A percentile compares a stretch with the other conserved stretches of the same genome.
Evolutionary conservation across 2,113 vertebrate species (phyloP).

Genomic region (Gnathonemus echidnorhynchus): DNA sequence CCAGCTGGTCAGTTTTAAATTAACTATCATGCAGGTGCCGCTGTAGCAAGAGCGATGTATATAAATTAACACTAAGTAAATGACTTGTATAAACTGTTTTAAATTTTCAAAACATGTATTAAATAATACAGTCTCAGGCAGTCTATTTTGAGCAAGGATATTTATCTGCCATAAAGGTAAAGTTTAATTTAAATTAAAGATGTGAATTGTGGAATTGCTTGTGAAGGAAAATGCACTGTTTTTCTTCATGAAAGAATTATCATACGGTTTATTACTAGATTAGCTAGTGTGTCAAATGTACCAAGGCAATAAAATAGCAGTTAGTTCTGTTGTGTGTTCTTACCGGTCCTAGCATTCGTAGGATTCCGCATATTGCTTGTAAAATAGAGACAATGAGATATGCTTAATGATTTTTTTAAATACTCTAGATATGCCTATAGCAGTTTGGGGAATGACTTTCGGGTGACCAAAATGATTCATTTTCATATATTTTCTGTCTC

Average conservation of each 20-base stretch:
- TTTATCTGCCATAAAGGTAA: not conserved
- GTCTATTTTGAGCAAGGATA: not conserved
- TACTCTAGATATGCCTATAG: not conserved
- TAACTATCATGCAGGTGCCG: not conserved
- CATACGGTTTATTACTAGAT: not conserved
- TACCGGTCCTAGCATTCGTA: not conserved
- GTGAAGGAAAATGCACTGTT: not conserved
- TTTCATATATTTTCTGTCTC: not conserved
- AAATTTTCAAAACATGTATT: not conserved
- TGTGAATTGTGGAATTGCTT: not conserved
- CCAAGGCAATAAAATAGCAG: not conserved
- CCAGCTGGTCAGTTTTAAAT: not conserved
- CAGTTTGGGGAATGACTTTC: not conserved
- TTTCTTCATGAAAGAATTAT: not conserved
- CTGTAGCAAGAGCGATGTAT: not conserved
- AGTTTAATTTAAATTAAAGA: not conserved
- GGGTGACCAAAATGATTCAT: not conserved
- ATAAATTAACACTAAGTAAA: not conserved
- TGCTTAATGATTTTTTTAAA: not conserved
- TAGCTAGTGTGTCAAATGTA: not conserved
- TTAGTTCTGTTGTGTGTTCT: not conserved
- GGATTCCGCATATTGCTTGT: not conserved
- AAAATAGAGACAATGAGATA: not conserved
- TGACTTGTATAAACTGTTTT: not conserved
- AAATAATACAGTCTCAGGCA: not conserved